A percentile compares a stretch with the other conserved stretches of the same genome.
Conservation (phyloP, 1,140 invertebrate species). For the Lanistes nyassanus region DNA sequence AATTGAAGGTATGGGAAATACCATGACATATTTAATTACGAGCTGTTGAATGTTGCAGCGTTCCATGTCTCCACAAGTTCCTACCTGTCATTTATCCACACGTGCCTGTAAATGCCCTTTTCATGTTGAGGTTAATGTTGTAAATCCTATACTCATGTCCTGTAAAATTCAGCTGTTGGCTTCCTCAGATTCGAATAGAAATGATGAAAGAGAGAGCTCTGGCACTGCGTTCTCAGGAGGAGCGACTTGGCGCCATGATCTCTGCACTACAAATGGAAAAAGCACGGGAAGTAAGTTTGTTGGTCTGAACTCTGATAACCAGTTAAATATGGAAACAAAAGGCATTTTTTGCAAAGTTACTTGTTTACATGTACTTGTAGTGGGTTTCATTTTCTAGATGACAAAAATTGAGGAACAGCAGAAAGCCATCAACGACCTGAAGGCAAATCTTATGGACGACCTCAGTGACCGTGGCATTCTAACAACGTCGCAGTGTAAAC, state of each 20-base stretch:
- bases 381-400: conserved; percentile 44
- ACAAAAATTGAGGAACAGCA: conserved; percentile 64
- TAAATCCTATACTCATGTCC: neutral
- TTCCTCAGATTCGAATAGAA: conserved; percentile 56
- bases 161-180: neutral
- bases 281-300: conserved; percentile 58
- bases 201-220: conserved; percentile 62
- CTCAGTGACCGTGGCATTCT: conserved; percentile 59
- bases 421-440: conserved; percentile 62
- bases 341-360: neutral
- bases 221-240: conserved; percentile 61
- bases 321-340: neutral
- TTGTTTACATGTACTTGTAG: neutral
- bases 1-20: too few species aligned
- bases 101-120: too few species aligned
- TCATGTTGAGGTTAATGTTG: too few species aligned
- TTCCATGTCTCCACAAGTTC: too few species aligned
- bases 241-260: conserved; percentile 59
- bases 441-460: conserved; percentile 62
- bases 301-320: neutral
- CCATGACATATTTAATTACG: too few species aligned
- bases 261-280: conserved; percentile 61
- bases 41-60: too few species aligned
- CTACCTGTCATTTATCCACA: too few species aligned
- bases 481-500: conserved; percentile 55